phyloP scores from a whole-genome alignment of 1,140 invertebrate genomes.

The Apolygus lucorum region DNA sequence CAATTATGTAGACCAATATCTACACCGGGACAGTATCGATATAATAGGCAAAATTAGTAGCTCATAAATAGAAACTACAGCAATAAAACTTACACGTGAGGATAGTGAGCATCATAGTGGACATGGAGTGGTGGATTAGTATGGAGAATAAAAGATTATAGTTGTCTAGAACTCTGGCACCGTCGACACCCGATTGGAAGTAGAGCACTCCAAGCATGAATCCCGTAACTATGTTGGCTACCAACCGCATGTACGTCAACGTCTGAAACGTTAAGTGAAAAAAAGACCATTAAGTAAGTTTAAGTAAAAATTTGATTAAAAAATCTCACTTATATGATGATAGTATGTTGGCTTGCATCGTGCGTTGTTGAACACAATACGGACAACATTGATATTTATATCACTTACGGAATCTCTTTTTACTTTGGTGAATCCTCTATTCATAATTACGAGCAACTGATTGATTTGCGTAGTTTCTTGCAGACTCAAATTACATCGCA shows the following conservation, averaged over 20 bases:
- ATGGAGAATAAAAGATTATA: constrained; percentile 74
- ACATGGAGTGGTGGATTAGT: constrained; percentile 75
- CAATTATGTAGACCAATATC: too few relatives aligned
- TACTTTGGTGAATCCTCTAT: constrained; percentile 58
- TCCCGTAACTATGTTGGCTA: constrained; percentile 60
- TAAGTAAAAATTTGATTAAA: too few relatives aligned
- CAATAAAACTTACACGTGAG: constrained; percentile 58
- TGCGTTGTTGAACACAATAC: too few relatives aligned
- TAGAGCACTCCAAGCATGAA: constrained; percentile 65
- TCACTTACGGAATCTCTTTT: constrained; percentile 59
- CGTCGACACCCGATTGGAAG: constrained; percentile 57
- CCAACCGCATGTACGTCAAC: constrained; percentile 72
- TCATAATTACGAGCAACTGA: constrained; percentile 59
- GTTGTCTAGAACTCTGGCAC: constrained; percentile 64
- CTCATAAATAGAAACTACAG: constrained; percentile 4
- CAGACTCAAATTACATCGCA: constrained; percentile 33
- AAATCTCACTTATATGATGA: too few relatives aligned
- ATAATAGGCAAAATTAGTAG: constrained; percentile 9
- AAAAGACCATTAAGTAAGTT: too few relatives aligned
- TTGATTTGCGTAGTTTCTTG: constrained; percentile 61
- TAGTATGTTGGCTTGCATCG: too few relatives aligned
- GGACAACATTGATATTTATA: too few relatives aligned
- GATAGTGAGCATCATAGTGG: constrained; percentile 76
- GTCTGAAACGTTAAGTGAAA: constrained; percentile 63
- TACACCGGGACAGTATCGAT: too few relatives aligned